Evolutionary conservation across 1,140 invertebrate species (phyloP), one percentile per base, ranked within the genome.

Genomic region (Drosophila santomea): DNA sequence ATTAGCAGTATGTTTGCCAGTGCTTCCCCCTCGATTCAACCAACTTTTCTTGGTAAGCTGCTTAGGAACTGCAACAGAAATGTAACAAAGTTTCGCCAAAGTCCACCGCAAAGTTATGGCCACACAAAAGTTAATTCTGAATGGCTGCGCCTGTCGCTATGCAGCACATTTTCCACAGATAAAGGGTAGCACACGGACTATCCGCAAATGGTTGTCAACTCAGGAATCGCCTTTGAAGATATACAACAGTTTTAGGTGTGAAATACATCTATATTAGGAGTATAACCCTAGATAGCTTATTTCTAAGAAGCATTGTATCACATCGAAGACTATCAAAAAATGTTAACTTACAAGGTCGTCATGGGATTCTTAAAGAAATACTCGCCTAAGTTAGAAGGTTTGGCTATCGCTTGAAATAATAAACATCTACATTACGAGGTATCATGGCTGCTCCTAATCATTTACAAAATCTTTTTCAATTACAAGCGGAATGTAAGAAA

Each of bases 401-500:
- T 2, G 7, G 7, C 2, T 8, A 32, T 32, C 32, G 3, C 7
- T 32, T 8, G 32, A 32, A 28, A 17, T 4, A 20, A 20, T 4
- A 44, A 8, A 32, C 32, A 32, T 32, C 32, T 32, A 8, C 0
- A 32, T 2, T 28, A 51, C 15, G 20, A 41, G 64, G 64, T 68
- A 68, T 52, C 61, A 41, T 1, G 4, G 6, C 28, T 43, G 17
- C 56, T 25, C 25, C 25, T 32, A 36, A 68, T 68, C 38, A 35
- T n/a, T 51, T 35, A 0, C n/a, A 35, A 69, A 71, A 57, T 57
- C 15, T 69, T 72, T 69, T 67, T 81, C 83, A 86, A 86, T 86
- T 86, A 83, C 79, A 79, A 83, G 79, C 66, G 64, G 67, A 88
- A 86, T 86, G 38, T 71, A 88, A 48, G 59, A 75, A 62, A 48